These are phyloP conservation scores for Ctenomys sociabilis DNA, from an alignment of 2,113 vertebrate genomes.

Conservation along the genomic window DNA sequence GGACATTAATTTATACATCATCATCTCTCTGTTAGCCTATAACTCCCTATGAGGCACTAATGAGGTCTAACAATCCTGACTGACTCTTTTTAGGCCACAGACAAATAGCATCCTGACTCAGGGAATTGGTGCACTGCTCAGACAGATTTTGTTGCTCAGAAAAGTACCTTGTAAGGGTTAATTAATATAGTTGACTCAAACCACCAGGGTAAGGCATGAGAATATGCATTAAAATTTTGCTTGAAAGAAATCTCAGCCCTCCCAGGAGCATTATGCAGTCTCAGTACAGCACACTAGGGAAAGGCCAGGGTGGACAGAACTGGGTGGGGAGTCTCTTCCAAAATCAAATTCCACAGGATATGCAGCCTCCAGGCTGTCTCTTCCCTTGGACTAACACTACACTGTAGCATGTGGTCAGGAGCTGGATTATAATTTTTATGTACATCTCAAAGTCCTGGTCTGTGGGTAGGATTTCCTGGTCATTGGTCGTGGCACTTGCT, in stretches of 20 bases:
- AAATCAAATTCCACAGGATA: not conserved
- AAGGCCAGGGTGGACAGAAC: not conserved
- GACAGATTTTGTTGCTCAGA: not conserved
- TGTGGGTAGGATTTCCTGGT: not conserved
- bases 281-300: not conserved
- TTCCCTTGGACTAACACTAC: not conserved
- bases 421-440: not conserved
- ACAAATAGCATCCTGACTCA: not conserved
- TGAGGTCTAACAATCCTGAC: not conserved
- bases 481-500: not conserved
- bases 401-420: too few relatives aligned
- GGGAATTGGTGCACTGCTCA: not conserved
- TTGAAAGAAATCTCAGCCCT: not conserved
- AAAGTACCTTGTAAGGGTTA: not conserved
- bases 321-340: not conserved
- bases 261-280: too few relatives aligned
- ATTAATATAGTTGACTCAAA: not conserved
- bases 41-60: not conserved
- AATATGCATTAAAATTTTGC: not conserved
- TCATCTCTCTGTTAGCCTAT: not conserved
- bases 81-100: not conserved
- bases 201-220: not conserved
- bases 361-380: not conserved
- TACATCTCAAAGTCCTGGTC: not conserved
- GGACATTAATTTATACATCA: not conserved